Conservation (phyloP, 2,113 vertebrate species). For the Ceyx melanurus region DNA sequence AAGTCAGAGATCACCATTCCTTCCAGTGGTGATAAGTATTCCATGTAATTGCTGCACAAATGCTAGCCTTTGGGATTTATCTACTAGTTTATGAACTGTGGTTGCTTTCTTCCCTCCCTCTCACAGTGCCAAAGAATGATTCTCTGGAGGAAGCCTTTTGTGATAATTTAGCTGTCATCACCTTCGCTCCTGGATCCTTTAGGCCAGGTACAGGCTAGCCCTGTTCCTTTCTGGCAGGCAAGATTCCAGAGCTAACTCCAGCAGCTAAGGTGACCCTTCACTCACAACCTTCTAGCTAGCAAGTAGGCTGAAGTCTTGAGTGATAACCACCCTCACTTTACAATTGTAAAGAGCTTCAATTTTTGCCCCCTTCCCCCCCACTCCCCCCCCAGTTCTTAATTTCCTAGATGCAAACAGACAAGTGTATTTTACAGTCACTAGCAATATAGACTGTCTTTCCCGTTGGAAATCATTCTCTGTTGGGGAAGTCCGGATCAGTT, state of each 20-base stretch:
- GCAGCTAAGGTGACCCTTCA: conserved; percentile 8
- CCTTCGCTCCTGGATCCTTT: neutral
- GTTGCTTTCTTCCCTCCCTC: neutral
- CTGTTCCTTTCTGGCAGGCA: neutral
- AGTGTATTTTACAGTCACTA: neutral
- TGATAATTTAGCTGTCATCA: conserved; percentile 38
- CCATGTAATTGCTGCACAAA: conserved; percentile 35
- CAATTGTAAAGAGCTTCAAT: neutral
- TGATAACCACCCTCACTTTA: neutral
- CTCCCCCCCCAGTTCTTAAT: neutral
- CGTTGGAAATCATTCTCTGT: neutral
- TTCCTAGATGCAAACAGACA: neutral
- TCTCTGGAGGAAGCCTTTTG: conserved; percentile 26
- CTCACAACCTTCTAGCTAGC: neutral
- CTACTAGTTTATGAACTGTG: neutral
- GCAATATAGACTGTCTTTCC: neutral
- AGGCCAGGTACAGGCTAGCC: conserved; percentile 23
- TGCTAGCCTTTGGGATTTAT: conserved; percentile 37
- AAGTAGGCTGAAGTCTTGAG: neutral
- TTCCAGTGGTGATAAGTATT: conserved; percentile 23
- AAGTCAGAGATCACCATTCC: conserved; percentile 33
- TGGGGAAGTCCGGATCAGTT: neutral
- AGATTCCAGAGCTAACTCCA: conserved; percentile 4
- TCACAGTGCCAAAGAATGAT: neutral
- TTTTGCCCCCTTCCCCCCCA: neutral